phyloP scores from a whole-genome alignment of 2,797 vertebrate species.

The Amphiprion clarkii region DNA sequence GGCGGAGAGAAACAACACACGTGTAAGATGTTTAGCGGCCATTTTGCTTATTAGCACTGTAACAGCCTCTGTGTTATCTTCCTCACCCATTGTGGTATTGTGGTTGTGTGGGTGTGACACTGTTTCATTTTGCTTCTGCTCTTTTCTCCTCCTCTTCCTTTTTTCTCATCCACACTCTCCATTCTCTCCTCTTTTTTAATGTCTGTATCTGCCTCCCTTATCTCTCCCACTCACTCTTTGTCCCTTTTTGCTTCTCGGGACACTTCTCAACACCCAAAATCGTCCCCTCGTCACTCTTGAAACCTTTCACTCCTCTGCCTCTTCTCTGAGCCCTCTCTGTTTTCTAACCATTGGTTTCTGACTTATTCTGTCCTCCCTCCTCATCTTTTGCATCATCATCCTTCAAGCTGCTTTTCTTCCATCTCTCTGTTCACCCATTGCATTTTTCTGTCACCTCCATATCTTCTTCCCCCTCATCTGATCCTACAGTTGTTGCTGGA shows the following conservation, averaged over 20 bases:
- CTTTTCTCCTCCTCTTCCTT: constrained; percentile 16
- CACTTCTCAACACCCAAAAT: constrained; percentile 22
- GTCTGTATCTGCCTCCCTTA: constrained; percentile 43
- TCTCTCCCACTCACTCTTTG: constrained; percentile 45
- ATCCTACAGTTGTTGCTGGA: constrained; percentile 88
- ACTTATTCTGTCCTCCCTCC: neutral
- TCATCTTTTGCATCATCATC: neutral
- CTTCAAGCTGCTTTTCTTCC: constrained; percentile 6
- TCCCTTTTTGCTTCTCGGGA: constrained; percentile 24
- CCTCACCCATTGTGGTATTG: constrained; percentile 66
- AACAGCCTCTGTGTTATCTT: constrained; percentile 68
- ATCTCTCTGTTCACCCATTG: neutral
- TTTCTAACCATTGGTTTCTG: neutral
- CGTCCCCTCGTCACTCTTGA: constrained; percentile 38
- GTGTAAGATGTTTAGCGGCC: constrained; percentile 85
- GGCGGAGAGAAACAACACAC: constrained; percentile 92
- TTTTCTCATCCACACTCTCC: constrained; percentile 22
- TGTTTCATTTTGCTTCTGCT: constrained; percentile 50
- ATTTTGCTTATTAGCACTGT: constrained; percentile 77
- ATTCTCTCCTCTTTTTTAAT: constrained; percentile 37
- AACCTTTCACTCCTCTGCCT: constrained; percentile 34
- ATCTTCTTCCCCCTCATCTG: neutral
- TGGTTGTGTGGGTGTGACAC: constrained; percentile 66
- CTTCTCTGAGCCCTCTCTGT: constrained; percentile 9
- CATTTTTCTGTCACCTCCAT: constrained; percentile 3